Evolutionary conservation across 2,113 vertebrate species (phyloP), one percentile per base, ranked within the genome.

Genomic region (Tychaedon coryphoeus): DNA sequence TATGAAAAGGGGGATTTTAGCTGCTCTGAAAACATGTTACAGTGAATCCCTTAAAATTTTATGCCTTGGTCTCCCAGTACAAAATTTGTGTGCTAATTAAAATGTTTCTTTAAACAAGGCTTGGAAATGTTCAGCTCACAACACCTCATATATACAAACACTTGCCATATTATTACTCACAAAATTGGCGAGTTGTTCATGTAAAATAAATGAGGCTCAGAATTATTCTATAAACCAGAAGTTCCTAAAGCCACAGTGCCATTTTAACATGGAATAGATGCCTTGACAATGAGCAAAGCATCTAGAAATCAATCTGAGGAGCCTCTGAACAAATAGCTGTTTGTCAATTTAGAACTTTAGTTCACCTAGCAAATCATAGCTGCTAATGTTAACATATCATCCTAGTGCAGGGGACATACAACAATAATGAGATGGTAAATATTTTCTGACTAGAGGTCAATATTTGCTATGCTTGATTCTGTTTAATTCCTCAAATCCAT

Each of bases 401-500:
- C 71, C 74, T 36, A 22, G 56, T 60, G 74, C 78, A 94, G 75
- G 67, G 79, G 67, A 83, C 78, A 74, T 22, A 36, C 62, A 83
- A 43, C 90, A 95, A 96, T 90, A 95, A 94, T 95, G 94, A 93
- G 90, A 77, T 56, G 78, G 94, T 71, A 97, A 96, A 96, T 96
- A 95, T 96, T 96, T 96, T 92, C 94, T 67, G 75, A 92, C 92
- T 47, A 90, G 78, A 97, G 85, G 93, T 94, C 95, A 96, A 93
- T 96, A 97, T 97, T 97, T 96, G 87, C 90, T 94, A 7, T 93
- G 51, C 92, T 88, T 94, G 87, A 92, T 86, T 71, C 94, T 93
- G 64, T 74, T 96, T 96, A 94, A 96, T 96, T 94, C 94, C 90
- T 92, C 79, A 93, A 96, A 97, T 96, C 88, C 85, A 92, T 83